Evolutionary conservation across 2,888 invertebrate species (phyloP), one percentile per base, ranked within the genome.

Genomic region (Pyrgus malvae): DNA sequence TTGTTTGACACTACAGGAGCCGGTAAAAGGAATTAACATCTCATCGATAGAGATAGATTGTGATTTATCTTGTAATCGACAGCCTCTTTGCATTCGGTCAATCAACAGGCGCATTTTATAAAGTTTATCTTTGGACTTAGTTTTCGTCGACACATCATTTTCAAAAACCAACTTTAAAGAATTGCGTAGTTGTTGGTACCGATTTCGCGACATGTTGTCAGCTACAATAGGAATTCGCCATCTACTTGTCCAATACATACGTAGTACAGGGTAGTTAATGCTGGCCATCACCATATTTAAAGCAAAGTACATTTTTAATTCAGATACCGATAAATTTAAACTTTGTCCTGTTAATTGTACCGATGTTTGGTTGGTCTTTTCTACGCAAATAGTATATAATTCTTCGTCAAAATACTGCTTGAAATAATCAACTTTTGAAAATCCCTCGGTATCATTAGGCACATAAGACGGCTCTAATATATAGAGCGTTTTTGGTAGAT

Each of bases 1-100:
- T n/a, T 56, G 55, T 38, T 48, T 48, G 1, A 62, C 44, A 2
- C 42, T 38, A 35, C 62, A 59, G 8, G 9, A 9, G 3, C 56
- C 58, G 7, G 50, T 54, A 59, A 35, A 35, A 14, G 35, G 16
- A 14, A 35, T 35, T 16, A 35, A 14, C 16, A 35, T 35, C 7
- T 35, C 35, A 35, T 35, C 35, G 4, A 35, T 7, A 6, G 35
- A 14, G 16, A 35, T 2, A 3, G 8, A 3, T 7, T 35, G 16
- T 6, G 2, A 2, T 16, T 14, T 3, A 8, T 16, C 16, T 35
- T 35, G 35, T 3, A 1, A 8, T 12, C 16, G 16, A 8, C 16
- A 35, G 3, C 35, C 35, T 1, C 2, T 2, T 6, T 14, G 16
- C 3, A 35, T 16, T 16, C 35, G 3, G 9, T 35, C 16, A 7